Base-by-base conservation (phyloP, 2,113 vertebrate species). In the Saccopteryx bilineata region DNA sequence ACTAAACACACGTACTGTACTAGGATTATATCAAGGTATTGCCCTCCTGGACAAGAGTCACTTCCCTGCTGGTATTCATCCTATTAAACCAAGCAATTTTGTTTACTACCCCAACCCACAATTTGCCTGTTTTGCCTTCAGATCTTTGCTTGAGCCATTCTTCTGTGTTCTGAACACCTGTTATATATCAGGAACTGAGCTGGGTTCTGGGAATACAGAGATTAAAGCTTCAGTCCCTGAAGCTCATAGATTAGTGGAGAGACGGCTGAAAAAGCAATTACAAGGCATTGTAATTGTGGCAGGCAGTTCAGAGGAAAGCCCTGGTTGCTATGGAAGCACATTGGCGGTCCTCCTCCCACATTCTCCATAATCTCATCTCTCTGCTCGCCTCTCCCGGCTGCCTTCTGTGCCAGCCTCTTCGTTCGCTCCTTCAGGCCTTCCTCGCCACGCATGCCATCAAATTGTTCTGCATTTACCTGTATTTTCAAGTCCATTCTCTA, bases 151-250 rank as follows among this genome's bases (percentile, higher is more conserved):
- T 0, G 3, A 90, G 7, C 1, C 19, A 23, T 82, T 75, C 52
- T 58, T 78, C 66, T 78, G 75, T 60, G 58, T 78, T 90, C 90
- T 68, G 50, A 81, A 88, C 28, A 84, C 65, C 60, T 92, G 61
- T 79, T 9, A 3, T 48, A 4, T 19, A 65, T 48, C 60, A 90
- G 60, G 80, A 90, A 66, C 50, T 56, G 66, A 95, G 80, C 65
- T 90, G 84, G n/a, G 17, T 96, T 90, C 94, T 94, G 72, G 71
- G 93, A 95, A 94, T 52, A 58, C 14, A 78, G 84, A 84, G 33
- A 85, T 90, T 85, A 92, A 87, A 88, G 28, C 21, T 74, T 85
- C 33, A 31, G 50, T 74, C 78, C 54, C 81, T 83, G 75, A 95
- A 87, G 58, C 58, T 48, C 79, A 23, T 9, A 61, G 89, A 88